Conservation (phyloP, 2,888 invertebrate genomes). For the Amblyteles armatorius region DNA sequence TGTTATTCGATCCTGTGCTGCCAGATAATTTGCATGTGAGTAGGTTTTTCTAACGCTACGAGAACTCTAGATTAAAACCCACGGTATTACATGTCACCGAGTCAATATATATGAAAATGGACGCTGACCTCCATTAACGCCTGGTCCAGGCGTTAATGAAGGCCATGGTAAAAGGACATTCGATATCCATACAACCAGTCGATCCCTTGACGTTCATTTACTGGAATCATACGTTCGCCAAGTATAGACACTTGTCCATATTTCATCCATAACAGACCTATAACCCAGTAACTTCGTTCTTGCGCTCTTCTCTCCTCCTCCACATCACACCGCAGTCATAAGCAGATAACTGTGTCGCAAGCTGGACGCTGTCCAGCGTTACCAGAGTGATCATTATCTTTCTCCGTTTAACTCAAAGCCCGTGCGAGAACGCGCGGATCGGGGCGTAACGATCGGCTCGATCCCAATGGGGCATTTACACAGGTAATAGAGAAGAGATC, state of each 20-base stretch:
- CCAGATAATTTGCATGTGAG: slow-evolving; percentile 5
- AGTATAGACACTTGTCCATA: background rate
- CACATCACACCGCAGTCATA: background rate
- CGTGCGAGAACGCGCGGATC: slow-evolving; percentile 57
- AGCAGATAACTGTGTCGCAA: background rate
- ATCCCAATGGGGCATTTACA: slow-evolving; percentile 60
- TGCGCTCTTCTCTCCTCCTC: background rate
- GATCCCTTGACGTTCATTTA: background rate
- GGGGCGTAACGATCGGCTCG: slow-evolving; percentile 69
- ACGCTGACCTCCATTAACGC: background rate
- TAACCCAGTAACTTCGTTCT: background rate
- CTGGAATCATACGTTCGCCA: background rate
- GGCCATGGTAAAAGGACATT: background rate
- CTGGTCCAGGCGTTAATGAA: background rate
- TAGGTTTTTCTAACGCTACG: background rate
- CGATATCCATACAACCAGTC: background rate
- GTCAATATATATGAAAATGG: background rate
- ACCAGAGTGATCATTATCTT: slow-evolving; percentile 19
- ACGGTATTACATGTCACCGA: background rate
- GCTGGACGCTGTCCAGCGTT: background rate
- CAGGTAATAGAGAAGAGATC: too few relatives aligned
- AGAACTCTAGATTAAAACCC: background rate
- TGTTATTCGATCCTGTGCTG: background rate
- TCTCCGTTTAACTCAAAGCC: slow-evolving; percentile 55
- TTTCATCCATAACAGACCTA: background rate